Conservation (phyloP, 1,140 invertebrate species). For the Formica selysi region DNA sequence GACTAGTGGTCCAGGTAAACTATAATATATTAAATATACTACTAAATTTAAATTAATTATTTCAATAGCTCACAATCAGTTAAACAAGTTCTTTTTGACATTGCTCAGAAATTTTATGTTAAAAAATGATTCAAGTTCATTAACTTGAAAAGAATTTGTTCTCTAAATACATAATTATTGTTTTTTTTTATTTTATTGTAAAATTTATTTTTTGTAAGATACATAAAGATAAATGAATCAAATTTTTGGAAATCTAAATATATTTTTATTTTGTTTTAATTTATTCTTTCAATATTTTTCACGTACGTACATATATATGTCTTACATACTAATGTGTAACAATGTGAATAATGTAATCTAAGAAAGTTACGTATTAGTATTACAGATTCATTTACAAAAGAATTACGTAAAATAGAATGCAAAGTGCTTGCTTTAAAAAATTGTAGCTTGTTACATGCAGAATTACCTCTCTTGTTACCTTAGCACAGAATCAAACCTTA, state of each 20-base stretch:
- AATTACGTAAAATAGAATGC: constrained; percentile 17
- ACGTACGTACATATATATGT: not conserved
- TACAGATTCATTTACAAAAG: constrained; percentile 12
- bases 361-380: not conserved
- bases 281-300: not conserved
- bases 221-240: not conserved
- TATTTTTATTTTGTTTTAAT: not conserved
- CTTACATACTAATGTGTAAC: not conserved
- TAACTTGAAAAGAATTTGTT: not conserved
- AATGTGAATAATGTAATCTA: not conserved
- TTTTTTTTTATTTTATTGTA: not conserved
- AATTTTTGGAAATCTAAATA: not conserved
- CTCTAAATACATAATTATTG: not conserved
- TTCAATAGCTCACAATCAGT: too few species aligned
- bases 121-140: not conserved
- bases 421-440: constrained; percentile 21
- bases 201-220: not conserved
- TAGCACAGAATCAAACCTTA: constrained; percentile 68
- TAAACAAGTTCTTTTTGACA: too few species aligned
- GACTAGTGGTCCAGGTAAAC: constrained; percentile 81
- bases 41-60: not conserved
- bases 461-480: constrained; percentile 8
- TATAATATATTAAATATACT: not conserved
- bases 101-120: too few species aligned
- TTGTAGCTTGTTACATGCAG: constrained; percentile 20